These are phyloP conservation scores for Psilopogon haemacephalus DNA, from an alignment of 2,113 vertebrate genomes.

Conservation along the genomic window DNA sequence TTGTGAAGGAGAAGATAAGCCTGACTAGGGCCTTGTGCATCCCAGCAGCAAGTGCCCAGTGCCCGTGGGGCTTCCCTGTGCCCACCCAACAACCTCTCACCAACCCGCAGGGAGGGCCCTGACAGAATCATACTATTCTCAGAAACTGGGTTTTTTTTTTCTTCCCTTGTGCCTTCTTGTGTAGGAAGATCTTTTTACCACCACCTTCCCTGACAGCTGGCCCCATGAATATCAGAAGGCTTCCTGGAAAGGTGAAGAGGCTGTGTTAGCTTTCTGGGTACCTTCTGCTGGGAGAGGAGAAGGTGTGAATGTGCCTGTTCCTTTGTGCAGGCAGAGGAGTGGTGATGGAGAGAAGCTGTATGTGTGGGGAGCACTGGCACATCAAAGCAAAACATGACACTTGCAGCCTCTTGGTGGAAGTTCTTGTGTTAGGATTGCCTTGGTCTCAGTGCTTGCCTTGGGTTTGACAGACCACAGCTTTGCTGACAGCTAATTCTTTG, in stretches of 20 bases:
- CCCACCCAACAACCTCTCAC: background rate
- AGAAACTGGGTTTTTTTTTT: background rate
- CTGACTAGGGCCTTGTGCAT: background rate
- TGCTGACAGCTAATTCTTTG: background rate
- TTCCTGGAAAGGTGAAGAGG: background rate
- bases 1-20: background rate
- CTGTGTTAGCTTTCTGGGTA: fast-evolving
- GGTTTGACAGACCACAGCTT: background rate
- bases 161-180: fast-evolving
- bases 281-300: background rate
- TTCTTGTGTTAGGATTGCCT: background rate
- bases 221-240: background rate
- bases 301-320: background rate
- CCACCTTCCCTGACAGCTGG: background rate
- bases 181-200: background rate
- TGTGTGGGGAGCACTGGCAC: fast-evolving
- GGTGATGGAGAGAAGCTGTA: background rate
- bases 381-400: background rate
- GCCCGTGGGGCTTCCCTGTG: no score
- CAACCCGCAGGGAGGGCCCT: fast-evolving
- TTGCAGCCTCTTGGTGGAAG: background rate
- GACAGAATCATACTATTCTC: background rate
- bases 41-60: background rate
- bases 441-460: background rate
- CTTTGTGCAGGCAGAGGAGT: background rate